Evolutionary conservation across 1,140 invertebrate genomes (phyloP).

Genomic region (Parasteatoda tepidariorum): DNA sequence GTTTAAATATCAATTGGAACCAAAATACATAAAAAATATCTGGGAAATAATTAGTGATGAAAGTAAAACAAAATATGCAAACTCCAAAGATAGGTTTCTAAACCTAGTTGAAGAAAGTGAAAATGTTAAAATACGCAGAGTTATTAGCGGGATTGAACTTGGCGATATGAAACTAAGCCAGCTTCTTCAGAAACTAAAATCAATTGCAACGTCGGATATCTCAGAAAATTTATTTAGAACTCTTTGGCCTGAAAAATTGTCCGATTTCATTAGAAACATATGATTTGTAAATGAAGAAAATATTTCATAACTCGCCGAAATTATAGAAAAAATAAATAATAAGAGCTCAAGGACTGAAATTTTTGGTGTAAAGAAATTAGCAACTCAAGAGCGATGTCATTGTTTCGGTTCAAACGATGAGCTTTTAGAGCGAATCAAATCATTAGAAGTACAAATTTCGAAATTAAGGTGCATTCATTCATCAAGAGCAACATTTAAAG

Average conservation of each 20-base stretch:
- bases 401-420: neutral
- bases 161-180: neutral
- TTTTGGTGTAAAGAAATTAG: neutral
- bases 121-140: neutral
- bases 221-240: neutral
- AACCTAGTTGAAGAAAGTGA: neutral
- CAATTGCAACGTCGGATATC: neutral
- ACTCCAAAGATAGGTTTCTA: too few relatives aligned
- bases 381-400: neutral
- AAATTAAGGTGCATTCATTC: too few relatives aligned
- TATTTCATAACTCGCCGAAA: neutral
- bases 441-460: neutral
- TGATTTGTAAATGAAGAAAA: neutral
- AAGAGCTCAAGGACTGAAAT: neutral
- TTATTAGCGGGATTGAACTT: slow-evolving; percentile 2
- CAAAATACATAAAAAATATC: neutral
- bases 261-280: neutral
- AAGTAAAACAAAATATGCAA: neutral
- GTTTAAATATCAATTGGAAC: neutral
- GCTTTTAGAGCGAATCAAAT: neutral
- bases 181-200: neutral
- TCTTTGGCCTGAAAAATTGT: neutral
- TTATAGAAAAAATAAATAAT: neutral
- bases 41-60: neutral
- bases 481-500: too few relatives aligned